Percentiles rank a stretch among this genome's conserved stretches.
phyloP scores from a whole-genome alignment of 2,113 vertebrate species.

The Dunckerocampus dactyliophorus region DNA sequence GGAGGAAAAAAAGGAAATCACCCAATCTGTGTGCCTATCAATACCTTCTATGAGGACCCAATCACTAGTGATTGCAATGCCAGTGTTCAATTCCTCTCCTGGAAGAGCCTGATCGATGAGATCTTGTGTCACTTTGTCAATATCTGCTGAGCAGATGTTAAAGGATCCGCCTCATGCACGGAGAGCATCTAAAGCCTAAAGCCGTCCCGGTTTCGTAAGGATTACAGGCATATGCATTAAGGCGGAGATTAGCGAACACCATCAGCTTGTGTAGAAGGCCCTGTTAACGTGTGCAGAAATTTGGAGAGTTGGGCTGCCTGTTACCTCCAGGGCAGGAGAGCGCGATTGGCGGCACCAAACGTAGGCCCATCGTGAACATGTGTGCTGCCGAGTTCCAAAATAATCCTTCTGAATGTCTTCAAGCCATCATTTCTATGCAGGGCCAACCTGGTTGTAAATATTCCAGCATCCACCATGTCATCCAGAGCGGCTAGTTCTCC shows the following conservation, averaged over 20 bases:
- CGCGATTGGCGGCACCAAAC: constrained; percentile 37
- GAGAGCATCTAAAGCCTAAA: too few relatives aligned
- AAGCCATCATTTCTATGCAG: neutral
- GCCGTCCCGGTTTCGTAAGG: too few relatives aligned
- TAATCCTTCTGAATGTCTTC: neutral
- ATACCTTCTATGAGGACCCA: neutral
- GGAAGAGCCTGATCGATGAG: neutral
- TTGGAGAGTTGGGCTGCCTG: constrained; percentile 5
- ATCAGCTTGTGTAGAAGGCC: too few relatives aligned
- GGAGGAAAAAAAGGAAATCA: neutral
- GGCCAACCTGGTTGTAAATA: too few relatives aligned
- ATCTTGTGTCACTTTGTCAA: too few relatives aligned
- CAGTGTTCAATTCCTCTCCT: neutral
- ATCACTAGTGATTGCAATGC: neutral
- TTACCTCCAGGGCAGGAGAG: constrained; percentile 30
- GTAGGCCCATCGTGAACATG: constrained; percentile 39
- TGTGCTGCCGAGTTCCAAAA: constrained; percentile 33
- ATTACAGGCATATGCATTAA: too few relatives aligned
- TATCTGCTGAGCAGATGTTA: neutral
- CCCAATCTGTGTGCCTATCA: neutral
- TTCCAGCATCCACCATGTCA: constrained; percentile 8
- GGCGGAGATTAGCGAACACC: too few relatives aligned
- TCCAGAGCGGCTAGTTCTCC: neutral
- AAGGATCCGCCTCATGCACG: neutral
- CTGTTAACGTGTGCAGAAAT: too few relatives aligned